Evolutionary conservation across 2,888 invertebrate genomes (phyloP), one percentile per base, ranked within the genome.

Genomic region (Oxytorus armatus): DNA sequence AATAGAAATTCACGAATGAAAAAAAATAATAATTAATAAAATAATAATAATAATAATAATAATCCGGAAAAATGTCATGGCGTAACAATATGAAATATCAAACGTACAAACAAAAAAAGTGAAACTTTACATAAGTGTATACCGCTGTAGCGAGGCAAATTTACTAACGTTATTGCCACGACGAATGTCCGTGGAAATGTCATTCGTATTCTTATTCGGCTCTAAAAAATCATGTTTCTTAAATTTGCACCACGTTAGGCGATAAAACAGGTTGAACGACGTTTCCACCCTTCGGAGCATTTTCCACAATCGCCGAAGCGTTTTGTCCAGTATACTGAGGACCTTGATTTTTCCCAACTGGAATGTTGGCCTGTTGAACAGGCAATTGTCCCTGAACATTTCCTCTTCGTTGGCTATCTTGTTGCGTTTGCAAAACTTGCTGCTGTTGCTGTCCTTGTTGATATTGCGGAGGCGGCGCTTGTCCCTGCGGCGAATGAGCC

Each of bases 401-500:
- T 4, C 75, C 70, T 4, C 83, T 80, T 8, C 55, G 1, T 51
- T 44, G 44, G 1, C n/a, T 7, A 1, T 8, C 1, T 14, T 8
- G 44, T 1, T 18, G 49, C 4, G 21, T 7, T 21, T 49, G 49
- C n/a, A n/a, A n/a, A 7, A 3, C 36, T 1, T 36, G 36, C 10
- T 36, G 36, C 3, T 4, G 36, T 36, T 7, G 8, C 10, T 53
- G 51, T n/a, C 51, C 47, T 47, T 47, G 47, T 8, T 83, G 72
- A 44, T 84, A 82, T 63, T 79, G 86, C 14, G 86, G 86, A 11
- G 83, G 86, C 82, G 83, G 53, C 25, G 81, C 79, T 74, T 84
- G 82, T 44, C 82, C 79, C 3, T 75, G 81, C 23, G 79, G 82
- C 21, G 25, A 47, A 39, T 77, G 80, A 11, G 59, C n/a, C n/a